Evolutionary conservation across 1,140 invertebrate genomes (phyloP).

Genomic region (Diabrotica virgifera): DNA sequence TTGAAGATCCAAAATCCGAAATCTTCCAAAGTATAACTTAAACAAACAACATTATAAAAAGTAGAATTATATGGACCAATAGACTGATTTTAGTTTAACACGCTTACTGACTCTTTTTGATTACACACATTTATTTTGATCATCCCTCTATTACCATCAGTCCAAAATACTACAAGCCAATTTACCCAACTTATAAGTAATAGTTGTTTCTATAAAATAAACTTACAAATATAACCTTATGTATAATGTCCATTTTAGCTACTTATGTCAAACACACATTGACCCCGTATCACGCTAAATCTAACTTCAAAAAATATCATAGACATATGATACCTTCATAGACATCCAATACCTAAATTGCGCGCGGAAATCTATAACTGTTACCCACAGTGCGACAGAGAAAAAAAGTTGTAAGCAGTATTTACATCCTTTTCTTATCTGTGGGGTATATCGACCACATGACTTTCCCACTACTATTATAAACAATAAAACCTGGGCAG

Average conservation of each 20-base stretch:
- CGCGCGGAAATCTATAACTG: too few relatives aligned
- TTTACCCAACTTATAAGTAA: background rate
- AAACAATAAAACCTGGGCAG: too few relatives aligned
- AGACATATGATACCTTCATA: too few relatives aligned
- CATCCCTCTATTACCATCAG: background rate
- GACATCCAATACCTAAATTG: too few relatives aligned
- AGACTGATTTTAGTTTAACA: background rate
- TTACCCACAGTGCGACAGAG: too few relatives aligned
- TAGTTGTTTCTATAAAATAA: slow-evolving; percentile 3
- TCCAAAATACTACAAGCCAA: background rate
- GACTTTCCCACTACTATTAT: too few relatives aligned
- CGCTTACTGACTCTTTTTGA: background rate
- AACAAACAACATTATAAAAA: too few relatives aligned
- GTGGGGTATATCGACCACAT: too few relatives aligned
- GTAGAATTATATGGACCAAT: background rate
- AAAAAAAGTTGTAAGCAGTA: too few relatives aligned
- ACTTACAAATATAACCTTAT: background rate
- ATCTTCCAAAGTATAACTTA: too few relatives aligned
- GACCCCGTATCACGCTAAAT: background rate
- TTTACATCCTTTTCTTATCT: too few relatives aligned
- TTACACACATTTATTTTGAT: background rate
- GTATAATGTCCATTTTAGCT: slow-evolving; percentile 2
- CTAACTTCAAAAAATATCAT: slow-evolving; percentile 3
- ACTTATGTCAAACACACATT: background rate
- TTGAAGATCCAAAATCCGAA: too few relatives aligned